A percentile compares a stretch with the other conserved stretches of the same genome.
Evolutionary conservation across 1,140 invertebrate species (phyloP).

Genomic region (Watersipora subatra): DNA sequence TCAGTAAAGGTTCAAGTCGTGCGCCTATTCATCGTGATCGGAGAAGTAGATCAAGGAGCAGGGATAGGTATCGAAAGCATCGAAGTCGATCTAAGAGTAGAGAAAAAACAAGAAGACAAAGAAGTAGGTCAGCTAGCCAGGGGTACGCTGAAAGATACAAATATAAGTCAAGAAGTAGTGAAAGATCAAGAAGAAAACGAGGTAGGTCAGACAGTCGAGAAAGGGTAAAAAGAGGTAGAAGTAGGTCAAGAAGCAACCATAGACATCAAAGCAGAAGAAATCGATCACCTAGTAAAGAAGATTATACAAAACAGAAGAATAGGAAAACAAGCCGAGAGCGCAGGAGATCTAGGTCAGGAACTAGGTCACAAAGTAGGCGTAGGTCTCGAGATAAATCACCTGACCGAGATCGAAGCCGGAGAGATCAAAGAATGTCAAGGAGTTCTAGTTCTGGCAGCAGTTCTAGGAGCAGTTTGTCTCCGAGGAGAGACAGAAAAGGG

Average conservation of each 20-base stretch:
- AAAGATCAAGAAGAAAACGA: slow-evolving; percentile 12
- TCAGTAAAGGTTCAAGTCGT: slow-evolving; percentile 4
- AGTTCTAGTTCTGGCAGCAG: too few relatives aligned
- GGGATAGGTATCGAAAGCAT: too few relatives aligned
- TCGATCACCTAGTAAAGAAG: background rate
- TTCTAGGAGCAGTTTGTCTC: too few relatives aligned
- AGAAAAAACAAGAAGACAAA: background rate
- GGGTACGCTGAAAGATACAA: background rate
- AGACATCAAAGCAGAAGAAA: background rate
- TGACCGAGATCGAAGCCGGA: too few relatives aligned
- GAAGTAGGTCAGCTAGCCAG: background rate
- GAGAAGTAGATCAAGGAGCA: background rate
- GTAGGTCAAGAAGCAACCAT: slow-evolving; percentile 5
- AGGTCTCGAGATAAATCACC: too few relatives aligned
- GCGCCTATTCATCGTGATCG: background rate
- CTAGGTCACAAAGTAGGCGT: too few relatives aligned
- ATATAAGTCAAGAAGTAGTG: background rate
- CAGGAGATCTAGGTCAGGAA: too few relatives aligned
- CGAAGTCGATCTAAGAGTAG: background rate
- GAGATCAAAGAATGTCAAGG: too few relatives aligned
- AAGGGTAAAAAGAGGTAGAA: slow-evolving; percentile 3
- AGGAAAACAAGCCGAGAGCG: too few relatives aligned
- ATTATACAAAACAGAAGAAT: too few relatives aligned
- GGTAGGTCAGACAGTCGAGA: slow-evolving; percentile 6
- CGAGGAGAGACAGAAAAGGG: slow-evolving; percentile 1